Base-by-base conservation (phyloP, 2,888 invertebrate genomes). In the Pollenia amentaria region DNA sequence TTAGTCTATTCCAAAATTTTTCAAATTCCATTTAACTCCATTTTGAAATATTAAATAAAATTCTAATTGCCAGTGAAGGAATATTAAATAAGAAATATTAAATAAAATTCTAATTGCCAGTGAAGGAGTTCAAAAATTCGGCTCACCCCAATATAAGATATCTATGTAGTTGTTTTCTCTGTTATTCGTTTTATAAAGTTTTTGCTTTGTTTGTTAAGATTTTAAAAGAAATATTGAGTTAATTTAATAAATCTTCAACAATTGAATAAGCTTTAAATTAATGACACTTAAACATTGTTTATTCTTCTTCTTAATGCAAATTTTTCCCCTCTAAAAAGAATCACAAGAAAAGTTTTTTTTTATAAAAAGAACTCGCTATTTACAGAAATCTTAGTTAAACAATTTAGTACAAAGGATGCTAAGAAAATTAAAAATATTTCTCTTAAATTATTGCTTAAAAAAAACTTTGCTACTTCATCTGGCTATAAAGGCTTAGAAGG, bases 181-280 rank as follows among this genome's bases (percentile, higher is more conserved):
- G 38, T 62, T 46, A 67, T 80, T 42, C 60, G 57, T 76, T 51
- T 79, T 0, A 18, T 11, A 11, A 1, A n/a, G 57, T 70, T 48
- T 73, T 48, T 21, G 8, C 65, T 70, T 57, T 65, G 57, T 64
- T 76, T 72, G 80, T 48, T 69, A 14, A 48, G 70, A 79, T 57
- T 72, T 29, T 70, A 72, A 79, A 76, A 51, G 83, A 80, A 76
- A 87, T 87, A 79, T 91, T 90, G 90, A 92, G 92, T 91, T 92
- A 91, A 92, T 91, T 92, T 92, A 92, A 92, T 92, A 92, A 92
- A 92, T 92, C 92, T 92, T 92, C 90, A 91, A 90, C 92, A 92
- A 91, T 91, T 92, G 92, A 92, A 91, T 92, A 91, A 91, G 91
- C 90, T 92, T 92, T 90, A 92, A 92, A 92, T 92, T 92, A 92